Conservation (phyloP, 2,797 vertebrate genomes). For the Melopsittacus undulatus region DNA sequence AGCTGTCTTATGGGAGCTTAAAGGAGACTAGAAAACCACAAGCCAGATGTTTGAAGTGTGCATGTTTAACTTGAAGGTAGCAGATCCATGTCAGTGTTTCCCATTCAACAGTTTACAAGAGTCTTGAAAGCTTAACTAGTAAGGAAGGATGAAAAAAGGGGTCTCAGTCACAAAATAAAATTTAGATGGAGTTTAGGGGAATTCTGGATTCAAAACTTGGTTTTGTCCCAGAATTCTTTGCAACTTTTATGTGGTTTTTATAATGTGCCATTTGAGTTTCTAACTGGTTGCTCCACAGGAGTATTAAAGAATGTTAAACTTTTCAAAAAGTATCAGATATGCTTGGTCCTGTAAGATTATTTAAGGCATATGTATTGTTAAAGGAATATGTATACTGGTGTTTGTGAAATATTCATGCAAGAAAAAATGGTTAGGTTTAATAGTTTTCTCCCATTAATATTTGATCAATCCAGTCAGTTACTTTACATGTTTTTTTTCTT, state of each 20-base stretch:
- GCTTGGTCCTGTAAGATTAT: fast-evolving
- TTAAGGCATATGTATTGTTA: not conserved
- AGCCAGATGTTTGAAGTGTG: not conserved
- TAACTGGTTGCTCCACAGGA: not conserved
- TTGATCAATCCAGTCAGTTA: not conserved
- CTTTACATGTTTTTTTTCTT: not conserved
- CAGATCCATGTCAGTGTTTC: not conserved
- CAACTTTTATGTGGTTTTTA: not conserved
- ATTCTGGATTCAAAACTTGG: not conserved
- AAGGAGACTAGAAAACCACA: not conserved
- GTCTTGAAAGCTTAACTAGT: not conserved
- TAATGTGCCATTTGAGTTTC: not conserved
- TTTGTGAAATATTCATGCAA: not conserved
- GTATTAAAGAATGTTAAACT: not conserved
- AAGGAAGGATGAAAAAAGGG: not conserved
- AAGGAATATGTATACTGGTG: not conserved
- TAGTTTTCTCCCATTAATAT: not conserved
- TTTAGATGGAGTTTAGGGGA: not conserved
- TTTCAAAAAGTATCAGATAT: not conserved
- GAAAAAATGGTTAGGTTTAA: not conserved
- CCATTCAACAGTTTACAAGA: not conserved
- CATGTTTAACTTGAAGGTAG: not conserved
- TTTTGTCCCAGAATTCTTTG: not conserved
- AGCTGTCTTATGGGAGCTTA: not conserved
- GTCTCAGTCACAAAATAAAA: not conserved